Percentiles rank a stretch among this genome's conserved stretches.
Conservation (phyloP, 2,797 vertebrate species). For the Ptychobarbus kaznakovi region DNA sequence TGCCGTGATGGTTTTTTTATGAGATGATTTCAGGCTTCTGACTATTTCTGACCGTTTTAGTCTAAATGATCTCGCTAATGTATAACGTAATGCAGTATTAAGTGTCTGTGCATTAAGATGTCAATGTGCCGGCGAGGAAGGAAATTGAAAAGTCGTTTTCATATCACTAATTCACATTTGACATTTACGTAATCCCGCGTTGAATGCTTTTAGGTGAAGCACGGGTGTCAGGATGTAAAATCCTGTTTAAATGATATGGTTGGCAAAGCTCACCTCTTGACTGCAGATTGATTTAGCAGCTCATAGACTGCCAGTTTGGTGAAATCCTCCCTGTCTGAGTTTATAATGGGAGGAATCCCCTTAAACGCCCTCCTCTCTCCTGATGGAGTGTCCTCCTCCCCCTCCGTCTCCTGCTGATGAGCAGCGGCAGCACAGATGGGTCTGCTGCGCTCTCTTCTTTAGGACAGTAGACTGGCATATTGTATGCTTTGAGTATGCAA, state of each 20-base stretch:
- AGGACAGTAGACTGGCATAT: slow-evolving; percentile 11
- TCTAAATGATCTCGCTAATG: slow-evolving; percentile 7
- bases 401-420: slow-evolving; percentile 20
- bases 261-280: slow-evolving; percentile 1
- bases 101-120: slow-evolving; percentile 3
- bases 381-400: slow-evolving; percentile 19
- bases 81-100: not conserved
- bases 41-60: slow-evolving; percentile 1
- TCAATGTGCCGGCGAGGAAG: not conserved
- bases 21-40: not conserved
- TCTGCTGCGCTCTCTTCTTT: slow-evolving; percentile 8
- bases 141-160: not conserved
- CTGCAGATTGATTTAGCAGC: not conserved
- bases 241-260: not conserved
- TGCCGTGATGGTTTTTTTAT: not conserved
- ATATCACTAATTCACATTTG: not conserved
- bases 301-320: slow-evolving; percentile 8
- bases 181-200: not conserved
- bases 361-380: not conserved
- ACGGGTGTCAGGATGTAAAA: not conserved
- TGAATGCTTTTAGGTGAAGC: not conserved
- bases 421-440: slow-evolving; percentile 28
- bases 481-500: slow-evolving; percentile 30
- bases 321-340: not conserved
- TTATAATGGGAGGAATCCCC: slow-evolving; percentile 20